A percentile compares a stretch with the other conserved stretches of the same genome.
Evolutionary conservation across 37 sponge, comb jelly and placozoan genomes (phyloP).

Genomic region (Theonella swinhoei): DNA sequence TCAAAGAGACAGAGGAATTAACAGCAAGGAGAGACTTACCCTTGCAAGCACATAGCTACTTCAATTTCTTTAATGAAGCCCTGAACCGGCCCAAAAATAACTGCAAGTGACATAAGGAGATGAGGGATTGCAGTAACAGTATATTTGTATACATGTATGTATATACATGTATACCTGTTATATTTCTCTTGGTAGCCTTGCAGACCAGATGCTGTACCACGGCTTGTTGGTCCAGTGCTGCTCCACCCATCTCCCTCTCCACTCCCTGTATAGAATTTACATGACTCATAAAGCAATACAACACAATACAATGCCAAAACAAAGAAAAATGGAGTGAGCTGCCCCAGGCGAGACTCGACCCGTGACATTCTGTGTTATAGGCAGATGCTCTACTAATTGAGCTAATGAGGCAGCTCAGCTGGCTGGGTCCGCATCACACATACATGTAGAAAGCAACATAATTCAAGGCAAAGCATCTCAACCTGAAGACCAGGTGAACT

Average conservation of each 20-base stretch:
- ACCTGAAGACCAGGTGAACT: too few relatives aligned
- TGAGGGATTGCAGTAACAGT: neutral
- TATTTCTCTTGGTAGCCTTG: slow-evolving; percentile 57
- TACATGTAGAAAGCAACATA: too few relatives aligned
- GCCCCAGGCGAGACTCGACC: too few relatives aligned
- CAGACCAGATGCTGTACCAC: slow-evolving; percentile 66
- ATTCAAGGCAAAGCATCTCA: too few relatives aligned
- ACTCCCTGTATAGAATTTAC: neutral
- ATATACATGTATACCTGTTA: slow-evolving; percentile 39
- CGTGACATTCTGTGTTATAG: too few relatives aligned
- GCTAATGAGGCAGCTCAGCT: too few relatives aligned
- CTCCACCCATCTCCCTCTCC: neutral
- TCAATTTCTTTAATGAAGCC: slow-evolving; percentile 64
- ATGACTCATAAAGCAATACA: neutral
- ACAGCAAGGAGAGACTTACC: too few relatives aligned
- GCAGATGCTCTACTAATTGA: too few relatives aligned
- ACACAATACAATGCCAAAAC: neutral
- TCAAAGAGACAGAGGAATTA: too few relatives aligned
- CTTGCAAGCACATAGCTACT: slow-evolving; percentile 21
- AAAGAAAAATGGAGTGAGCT: too few relatives aligned
- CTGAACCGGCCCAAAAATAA: slow-evolving; percentile 39
- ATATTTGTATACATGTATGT: neutral
- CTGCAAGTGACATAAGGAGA: too few relatives aligned
- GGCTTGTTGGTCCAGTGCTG: slow-evolving; percentile 40
- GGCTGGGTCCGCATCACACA: too few relatives aligned